Conservation (phyloP, 2,797 vertebrate genomes). For the Austrolebias charrua region DNA sequence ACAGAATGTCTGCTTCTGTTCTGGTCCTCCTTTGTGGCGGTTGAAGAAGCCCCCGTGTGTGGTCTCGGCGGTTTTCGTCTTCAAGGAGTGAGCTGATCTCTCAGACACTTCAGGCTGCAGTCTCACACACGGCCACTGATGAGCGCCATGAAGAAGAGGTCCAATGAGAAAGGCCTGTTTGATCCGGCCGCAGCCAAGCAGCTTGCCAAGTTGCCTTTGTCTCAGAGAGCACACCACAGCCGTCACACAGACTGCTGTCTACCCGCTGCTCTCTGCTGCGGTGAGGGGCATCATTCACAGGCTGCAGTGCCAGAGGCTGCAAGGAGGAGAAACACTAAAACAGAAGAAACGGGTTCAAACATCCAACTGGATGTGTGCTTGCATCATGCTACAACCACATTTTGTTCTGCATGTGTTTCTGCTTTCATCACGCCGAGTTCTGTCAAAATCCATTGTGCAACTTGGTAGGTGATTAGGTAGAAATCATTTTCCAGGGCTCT, state of each 20-base stretch:
- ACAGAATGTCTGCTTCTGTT: constrained; percentile 44
- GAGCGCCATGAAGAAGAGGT: constrained; percentile 67
- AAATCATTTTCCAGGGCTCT: constrained; percentile 41
- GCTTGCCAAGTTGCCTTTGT: constrained; percentile 82
- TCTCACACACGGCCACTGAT: constrained; percentile 60
- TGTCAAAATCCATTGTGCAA: constrained; percentile 49
- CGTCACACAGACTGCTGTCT: constrained; percentile 72
- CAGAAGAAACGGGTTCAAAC: constrained; percentile 9
- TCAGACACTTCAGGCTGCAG: constrained; percentile 71
- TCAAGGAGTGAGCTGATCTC: constrained; percentile 63
- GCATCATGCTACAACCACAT: constrained; percentile 30
- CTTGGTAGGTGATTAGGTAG: constrained; percentile 62
- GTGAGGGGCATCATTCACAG: constrained; percentile 70
- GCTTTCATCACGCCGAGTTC: constrained; percentile 23
- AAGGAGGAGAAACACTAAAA: constrained; percentile 11
- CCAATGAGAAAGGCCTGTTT: constrained; percentile 78
- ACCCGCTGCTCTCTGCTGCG: constrained; percentile 66
- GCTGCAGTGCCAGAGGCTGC: constrained; percentile 55
- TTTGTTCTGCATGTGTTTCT: constrained; percentile 19
- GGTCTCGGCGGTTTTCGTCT: constrained; percentile 68
- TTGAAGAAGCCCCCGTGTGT: constrained; percentile 71
- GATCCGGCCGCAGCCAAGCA: constrained; percentile 69
- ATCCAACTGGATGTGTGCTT: constrained; percentile 18
- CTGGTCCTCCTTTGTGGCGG: constrained; percentile 60
- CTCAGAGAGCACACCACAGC: constrained; percentile 72